Conservation (phyloP, 2,113 vertebrate species). For the Scopus umbretta region DNA sequence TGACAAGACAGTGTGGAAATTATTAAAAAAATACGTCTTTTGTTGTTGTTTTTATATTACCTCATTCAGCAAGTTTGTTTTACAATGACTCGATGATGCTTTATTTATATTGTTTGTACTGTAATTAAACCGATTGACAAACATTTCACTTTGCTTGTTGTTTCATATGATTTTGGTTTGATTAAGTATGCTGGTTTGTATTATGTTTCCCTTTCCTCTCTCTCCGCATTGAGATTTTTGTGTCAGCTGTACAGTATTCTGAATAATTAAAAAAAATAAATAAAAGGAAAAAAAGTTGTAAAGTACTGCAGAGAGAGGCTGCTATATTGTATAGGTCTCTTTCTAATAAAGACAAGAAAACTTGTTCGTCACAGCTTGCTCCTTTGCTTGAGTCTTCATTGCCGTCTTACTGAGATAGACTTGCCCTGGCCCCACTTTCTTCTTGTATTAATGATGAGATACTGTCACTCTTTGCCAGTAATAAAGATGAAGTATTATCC, state of each 20-base stretch:
- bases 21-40: conserved; percentile 10
- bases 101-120: conserved; percentile 89
- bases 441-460: background rate
- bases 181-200: conserved; percentile 73
- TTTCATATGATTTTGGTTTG: conserved; percentile 73
- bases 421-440: background rate
- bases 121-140: conserved; percentile 74
- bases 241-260: conserved; percentile 89
- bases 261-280: conserved; percentile 50
- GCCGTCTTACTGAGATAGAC: background rate
- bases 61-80: conserved; percentile 81
- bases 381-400: background rate
- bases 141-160: conserved; percentile 71
- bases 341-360: conserved; percentile 93
- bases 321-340: conserved; percentile 86
- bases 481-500: conserved; percentile 38
- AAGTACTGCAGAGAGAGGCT: conserved; percentile 79
- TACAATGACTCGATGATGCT: conserved; percentile 66
- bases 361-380: background rate
- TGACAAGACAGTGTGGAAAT: conserved; percentile 27
- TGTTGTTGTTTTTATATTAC: conserved; percentile 79
- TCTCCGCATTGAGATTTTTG: conserved; percentile 66
- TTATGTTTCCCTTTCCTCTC: conserved; percentile 63
- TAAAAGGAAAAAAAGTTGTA: conserved; percentile 62
- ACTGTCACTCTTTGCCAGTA: conserved; percentile 61